Base-by-base conservation (phyloP, 2,797 vertebrate species). In the Acestrorhynchus altus region DNA sequence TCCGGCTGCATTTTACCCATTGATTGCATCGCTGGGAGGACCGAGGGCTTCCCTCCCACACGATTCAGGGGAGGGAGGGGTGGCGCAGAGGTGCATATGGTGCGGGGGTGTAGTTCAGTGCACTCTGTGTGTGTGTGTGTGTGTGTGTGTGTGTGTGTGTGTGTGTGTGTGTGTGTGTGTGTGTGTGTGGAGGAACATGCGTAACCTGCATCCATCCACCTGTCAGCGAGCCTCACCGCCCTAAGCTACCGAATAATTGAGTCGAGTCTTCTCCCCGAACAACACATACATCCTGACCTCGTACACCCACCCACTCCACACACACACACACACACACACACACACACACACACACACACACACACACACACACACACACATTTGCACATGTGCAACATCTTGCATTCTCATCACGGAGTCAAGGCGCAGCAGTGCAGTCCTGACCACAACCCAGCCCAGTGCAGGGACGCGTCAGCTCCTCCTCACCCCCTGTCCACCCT, bases 1-100 rank as follows among this genome's bases (percentile, higher is more conserved):
- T 75, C 82, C 72, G 82, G 66, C 66, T 81, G 83, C 44, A 54
- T 76, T 82, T 87, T 77, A 76, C 82, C 71, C 76, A 86, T 86
- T 82, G 81, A 87, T 87, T 72, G 56, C 69, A 70, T 84, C 52
- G 49, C 80, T 78, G 73, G 78, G 81, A 84, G 74, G 78, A 85
- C 83, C 85, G 72, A 59, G 80, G 85, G 83, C 87, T 85, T 83
- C 83, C 83, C 86, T 89, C 87, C 88, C 78, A 88, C 87, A 74
- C 70, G 24, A 76, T 76, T 76, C 81, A 63, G 75, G 59, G 18
- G 8, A 78, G 74, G 73, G 74, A 82, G 74, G 78, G 74, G 76
- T 12, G n/a, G 31, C 49, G 40, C 72, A 80, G 82, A 83, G 83
- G 85, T 86, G 81, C 84, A 84, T 75, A 72, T 78, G 81, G 80